phyloP scores from a whole-genome alignment of 2,888 invertebrate genomes.

The Ormyrus pomaceus region DNA sequence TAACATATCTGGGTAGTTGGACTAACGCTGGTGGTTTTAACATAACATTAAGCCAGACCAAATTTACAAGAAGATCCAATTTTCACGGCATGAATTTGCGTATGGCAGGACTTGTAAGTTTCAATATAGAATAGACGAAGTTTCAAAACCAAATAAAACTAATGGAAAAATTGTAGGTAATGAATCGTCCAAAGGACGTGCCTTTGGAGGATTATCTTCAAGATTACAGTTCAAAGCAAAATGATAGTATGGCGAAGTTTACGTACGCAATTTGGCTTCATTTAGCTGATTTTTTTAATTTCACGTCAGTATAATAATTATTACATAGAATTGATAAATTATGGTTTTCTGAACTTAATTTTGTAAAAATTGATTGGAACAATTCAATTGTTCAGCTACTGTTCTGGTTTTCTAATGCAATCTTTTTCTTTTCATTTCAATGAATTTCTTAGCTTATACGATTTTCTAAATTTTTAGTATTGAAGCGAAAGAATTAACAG shows the following conservation, averaged over 20 bases:
- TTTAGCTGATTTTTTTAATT: conserved; percentile 65
- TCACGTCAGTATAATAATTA: conserved; percentile 61
- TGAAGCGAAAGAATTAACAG: conserved; percentile 54
- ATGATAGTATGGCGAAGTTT: conserved; percentile 67
- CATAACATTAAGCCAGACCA: conserved; percentile 60
- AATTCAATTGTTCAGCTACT: too few species aligned
- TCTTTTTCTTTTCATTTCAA: too few species aligned
- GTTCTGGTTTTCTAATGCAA: too few species aligned
- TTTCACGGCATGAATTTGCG: conserved; percentile 66
- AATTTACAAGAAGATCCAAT: conserved; percentile 63
- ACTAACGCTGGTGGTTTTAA: conserved; percentile 56
- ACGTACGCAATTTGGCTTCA: conserved; percentile 62
- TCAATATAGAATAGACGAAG: conserved; percentile 41
- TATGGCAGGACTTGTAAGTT: conserved; percentile 65
- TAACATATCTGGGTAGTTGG: conserved; percentile 66
- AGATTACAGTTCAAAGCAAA: conserved; percentile 62
- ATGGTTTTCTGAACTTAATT: too few species aligned
- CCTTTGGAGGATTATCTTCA: conserved; percentile 64
- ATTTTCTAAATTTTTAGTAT: conserved; percentile 45
- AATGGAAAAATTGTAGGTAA: conserved; percentile 39
- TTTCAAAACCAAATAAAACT: too few species aligned
- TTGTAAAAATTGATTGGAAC: too few species aligned
- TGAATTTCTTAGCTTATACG: too few species aligned
- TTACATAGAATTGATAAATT: too few species aligned
- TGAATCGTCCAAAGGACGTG: conserved; percentile 61